A percentile compares a stretch with the other conserved stretches of the same genome.
These are phyloP conservation scores for Mamestra configurata DNA, from an alignment of 1,140 invertebrate genomes.

Conservation along the genomic window DNA sequence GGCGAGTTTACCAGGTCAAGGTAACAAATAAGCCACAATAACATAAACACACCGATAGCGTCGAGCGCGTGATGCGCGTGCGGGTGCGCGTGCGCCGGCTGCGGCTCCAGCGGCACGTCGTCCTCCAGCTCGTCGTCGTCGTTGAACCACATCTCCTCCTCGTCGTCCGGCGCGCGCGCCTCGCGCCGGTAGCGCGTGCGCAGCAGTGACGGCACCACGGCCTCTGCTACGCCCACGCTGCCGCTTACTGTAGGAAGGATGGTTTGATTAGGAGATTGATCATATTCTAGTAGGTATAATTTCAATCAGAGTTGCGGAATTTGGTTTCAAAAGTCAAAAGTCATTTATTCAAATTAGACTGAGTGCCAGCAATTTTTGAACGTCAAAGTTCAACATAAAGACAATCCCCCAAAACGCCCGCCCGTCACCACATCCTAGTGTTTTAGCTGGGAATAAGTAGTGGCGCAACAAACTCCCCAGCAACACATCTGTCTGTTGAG, in stretches of 20 bases:
- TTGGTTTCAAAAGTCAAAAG: too few species aligned
- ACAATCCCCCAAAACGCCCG: too few species aligned
- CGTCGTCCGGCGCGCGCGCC: slow-evolving; percentile 97
- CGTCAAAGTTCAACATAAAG: too few species aligned
- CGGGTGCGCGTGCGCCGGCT: slow-evolving; percentile 69
- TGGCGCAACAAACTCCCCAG: too few species aligned
- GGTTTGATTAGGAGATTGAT: neutral
- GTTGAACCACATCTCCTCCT: slow-evolving; percentile 99
- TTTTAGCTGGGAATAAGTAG: too few species aligned
- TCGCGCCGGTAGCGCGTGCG: slow-evolving; percentile 95
- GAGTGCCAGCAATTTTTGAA: too few species aligned
- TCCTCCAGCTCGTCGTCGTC: slow-evolving; percentile 98
- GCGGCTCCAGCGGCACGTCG: slow-evolving; percentile 86
- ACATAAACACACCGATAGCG: slow-evolving; percentile 71
- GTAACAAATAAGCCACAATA: neutral
- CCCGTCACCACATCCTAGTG: too few species aligned
- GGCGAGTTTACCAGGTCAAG: too few species aligned
- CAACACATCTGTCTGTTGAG: too few species aligned
- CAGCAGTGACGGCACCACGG: slow-evolving; percentile 92
- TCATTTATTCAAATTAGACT: too few species aligned
- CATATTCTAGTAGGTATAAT: neutral
- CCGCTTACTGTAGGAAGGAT: slow-evolving; percentile 73
- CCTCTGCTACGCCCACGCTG: slow-evolving; percentile 79
- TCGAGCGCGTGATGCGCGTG: slow-evolving; percentile 76
- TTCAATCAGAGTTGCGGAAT: too few species aligned